phyloP scores from a whole-genome alignment of 2,888 invertebrate genomes.

The Eupithecia centaureata region DNA sequence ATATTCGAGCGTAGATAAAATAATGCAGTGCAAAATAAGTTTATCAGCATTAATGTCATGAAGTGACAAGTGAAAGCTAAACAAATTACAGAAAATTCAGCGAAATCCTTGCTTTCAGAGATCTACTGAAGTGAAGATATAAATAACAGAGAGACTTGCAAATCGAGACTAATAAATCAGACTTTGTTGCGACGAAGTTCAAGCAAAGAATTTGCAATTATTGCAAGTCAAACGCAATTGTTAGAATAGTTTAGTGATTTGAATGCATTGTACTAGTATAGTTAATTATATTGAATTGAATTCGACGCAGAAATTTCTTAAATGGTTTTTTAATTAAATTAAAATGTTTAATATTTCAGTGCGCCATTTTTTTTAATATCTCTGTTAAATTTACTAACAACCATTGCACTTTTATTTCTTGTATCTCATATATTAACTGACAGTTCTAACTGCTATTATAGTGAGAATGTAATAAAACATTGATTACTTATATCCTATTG shows the following conservation, averaged over 20 bases:
- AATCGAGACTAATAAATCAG: conserved; percentile 1
- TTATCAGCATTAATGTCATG: not conserved
- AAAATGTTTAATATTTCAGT: no score
- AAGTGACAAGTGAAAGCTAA: conserved; percentile 1
- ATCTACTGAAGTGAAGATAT: not conserved
- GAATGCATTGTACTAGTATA: not conserved
- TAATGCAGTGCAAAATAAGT: not conserved
- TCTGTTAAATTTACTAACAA: no score
- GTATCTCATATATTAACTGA: no score
- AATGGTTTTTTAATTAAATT: no score
- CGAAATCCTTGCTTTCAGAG: not conserved
- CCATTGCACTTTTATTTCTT: no score
- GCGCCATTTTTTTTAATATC: no score
- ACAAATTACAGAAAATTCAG: not conserved
- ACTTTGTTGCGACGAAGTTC: not conserved
- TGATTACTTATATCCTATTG: no score
- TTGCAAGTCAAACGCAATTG: not conserved
- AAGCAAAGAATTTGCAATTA: not conserved
- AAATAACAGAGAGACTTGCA: not conserved
- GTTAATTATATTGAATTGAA: not conserved
- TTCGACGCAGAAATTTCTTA: not conserved
- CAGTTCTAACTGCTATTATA: no score
- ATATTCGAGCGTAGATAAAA: no score
- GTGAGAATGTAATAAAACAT: no score
- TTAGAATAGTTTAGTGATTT: not conserved